phyloP scores from a whole-genome alignment of 2,888 invertebrate genomes.

The Seladonia tumulorum region DNA sequence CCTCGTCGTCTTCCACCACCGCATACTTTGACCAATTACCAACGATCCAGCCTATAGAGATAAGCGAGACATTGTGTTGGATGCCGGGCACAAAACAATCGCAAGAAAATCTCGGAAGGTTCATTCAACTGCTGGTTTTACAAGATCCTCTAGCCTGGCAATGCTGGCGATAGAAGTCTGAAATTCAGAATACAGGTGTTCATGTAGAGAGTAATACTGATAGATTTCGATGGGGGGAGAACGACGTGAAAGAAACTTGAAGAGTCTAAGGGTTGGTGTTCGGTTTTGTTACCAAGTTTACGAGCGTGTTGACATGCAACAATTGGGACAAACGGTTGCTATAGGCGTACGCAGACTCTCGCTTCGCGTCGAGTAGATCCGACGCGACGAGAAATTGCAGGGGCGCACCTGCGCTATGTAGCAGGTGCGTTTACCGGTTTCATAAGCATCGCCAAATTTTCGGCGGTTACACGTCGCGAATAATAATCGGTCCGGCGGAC shows the following conservation, averaged over 20 bases:
- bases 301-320: not conserved
- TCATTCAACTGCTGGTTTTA: not conserved
- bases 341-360: not conserved
- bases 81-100: not conserved
- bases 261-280: no score
- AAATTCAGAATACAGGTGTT: not conserved
- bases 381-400: conserved; percentile 45
- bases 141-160: not conserved
- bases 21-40: not conserved
- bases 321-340: not conserved
- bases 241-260: no score
- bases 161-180: not conserved
- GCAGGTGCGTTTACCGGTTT: conserved; percentile 74
- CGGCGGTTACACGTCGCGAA: conserved; percentile 73
- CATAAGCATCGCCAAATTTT: conserved; percentile 77
- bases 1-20: not conserved
- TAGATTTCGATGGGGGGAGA: no score
- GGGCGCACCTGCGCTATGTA: conserved; percentile 74
- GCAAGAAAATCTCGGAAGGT: not conserved
- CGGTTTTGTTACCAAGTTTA: no score
- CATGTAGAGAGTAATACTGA: no score
- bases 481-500: conserved; percentile 70
- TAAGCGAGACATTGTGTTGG: not conserved
- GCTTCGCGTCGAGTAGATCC: conserved; percentile 29
- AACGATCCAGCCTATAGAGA: not conserved